Percentiles rank a stretch among this genome's conserved stretches.
Conservation (phyloP, 2,888 invertebrate species). For the Argyra leucocephala region DNA sequence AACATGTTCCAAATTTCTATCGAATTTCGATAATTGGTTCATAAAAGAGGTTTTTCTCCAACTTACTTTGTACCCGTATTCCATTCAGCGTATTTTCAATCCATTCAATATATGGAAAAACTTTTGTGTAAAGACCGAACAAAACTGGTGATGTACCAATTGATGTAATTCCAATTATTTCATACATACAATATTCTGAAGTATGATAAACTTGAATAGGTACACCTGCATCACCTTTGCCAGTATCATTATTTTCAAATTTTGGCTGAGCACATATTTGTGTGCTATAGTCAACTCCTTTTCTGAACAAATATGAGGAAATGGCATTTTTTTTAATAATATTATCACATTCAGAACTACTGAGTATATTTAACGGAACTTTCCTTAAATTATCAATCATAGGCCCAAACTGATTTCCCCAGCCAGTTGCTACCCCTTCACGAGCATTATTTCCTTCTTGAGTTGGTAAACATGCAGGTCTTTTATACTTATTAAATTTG, state of each 20-base stretch:
- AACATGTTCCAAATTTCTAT: no score
- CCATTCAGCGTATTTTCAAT: slow-evolving; percentile 50
- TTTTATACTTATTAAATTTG: slow-evolving; percentile 33
- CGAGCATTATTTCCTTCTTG: slow-evolving; percentile 27
- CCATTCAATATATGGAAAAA: slow-evolving; percentile 50
- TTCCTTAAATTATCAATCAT: slow-evolving; percentile 43
- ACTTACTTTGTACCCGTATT: no score
- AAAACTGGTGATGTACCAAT: slow-evolving; percentile 45
- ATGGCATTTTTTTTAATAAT: slow-evolving; percentile 24
- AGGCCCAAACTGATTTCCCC: slow-evolving; percentile 40
- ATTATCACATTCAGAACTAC: slow-evolving; percentile 37
- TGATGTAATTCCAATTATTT: slow-evolving; percentile 40
- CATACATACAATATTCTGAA: slow-evolving; percentile 36
- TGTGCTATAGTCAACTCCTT: slow-evolving; percentile 45
- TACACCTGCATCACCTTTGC: slow-evolving; percentile 42
- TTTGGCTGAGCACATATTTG: slow-evolving; percentile 44
- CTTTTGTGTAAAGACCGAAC: slow-evolving; percentile 52
- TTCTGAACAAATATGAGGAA: slow-evolving; percentile 25
- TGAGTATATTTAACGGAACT: slow-evolving; percentile 45
- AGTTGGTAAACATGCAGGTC: slow-evolving; percentile 45
- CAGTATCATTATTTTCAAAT: slow-evolving; percentile 40
- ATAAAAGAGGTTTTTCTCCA: no score
- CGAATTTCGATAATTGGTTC: no score
- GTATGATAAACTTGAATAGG: slow-evolving; percentile 37
- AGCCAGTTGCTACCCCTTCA: slow-evolving; percentile 42